Evolutionary conservation across 2,797 vertebrate genomes (phyloP), one percentile per base, ranked within the genome.

Genomic region (Chaunax sp.): DNA sequence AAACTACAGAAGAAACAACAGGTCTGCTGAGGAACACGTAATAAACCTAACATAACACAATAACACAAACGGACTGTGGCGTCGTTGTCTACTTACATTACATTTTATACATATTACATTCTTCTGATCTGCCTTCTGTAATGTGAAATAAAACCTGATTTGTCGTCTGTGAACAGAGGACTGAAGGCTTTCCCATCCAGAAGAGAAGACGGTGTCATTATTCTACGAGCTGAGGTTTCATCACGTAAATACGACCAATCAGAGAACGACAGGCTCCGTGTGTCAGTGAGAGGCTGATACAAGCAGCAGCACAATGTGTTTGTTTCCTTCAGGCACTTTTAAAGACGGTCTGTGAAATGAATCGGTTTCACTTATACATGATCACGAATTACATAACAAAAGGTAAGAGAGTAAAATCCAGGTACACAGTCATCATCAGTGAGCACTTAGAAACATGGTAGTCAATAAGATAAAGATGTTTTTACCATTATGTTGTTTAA

Each of bases 211-310:
- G n/a, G n/a, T n/a, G n/a, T n/a, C n/a, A n/a, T n/a, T n/a, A n/a
- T 30, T 30, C 28, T 30, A 30, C 28, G 28, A 9, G 28, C 28
- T 30, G 28, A 9, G 16, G 52, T 25, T 57, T 25, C 57, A 58
- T 54, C 40, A 35, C 43, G 25, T 50, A 61, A 68, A 77, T 70
- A 59, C 41, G 35, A 37, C 61, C 16, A 33, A 68, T 68, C 26
- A 45, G 14, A 60, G 38, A 30, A 60, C 26, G 46, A 22, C 50
- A 23, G 56, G 33, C 51, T 16, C 45, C 41, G 13, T 22, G 52
- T 58, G 38, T 6, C 49, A 59, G 50, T 11, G 35, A 55, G 26
- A 44, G 26, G 1, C 20, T 14, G 62, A 67, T 3, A 19, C 18
- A 52, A 69, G 70, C 22, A 33, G 16, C 45, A 16, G 15, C 22